Conservation (phyloP, 2,888 invertebrate genomes). For the Plusia festucae region DNA sequence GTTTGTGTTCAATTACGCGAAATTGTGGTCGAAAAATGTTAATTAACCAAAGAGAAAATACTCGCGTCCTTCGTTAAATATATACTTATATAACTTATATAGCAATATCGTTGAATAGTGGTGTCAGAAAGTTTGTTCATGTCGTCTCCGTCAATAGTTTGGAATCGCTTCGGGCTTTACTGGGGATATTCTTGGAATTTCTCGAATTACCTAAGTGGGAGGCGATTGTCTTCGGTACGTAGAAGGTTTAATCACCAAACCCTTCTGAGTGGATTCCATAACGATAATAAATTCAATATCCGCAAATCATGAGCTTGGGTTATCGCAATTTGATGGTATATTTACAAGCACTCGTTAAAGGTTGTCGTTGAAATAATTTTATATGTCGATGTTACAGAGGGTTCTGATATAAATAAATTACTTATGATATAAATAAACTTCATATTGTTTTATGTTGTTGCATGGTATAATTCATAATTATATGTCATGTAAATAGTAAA, state of each 20-base stretch:
- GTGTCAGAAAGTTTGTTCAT: conserved; percentile 34
- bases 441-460: too few species aligned
- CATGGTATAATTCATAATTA: too few species aligned
- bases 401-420: neutral
- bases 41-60: conserved; percentile 10
- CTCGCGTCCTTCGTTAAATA: neutral
- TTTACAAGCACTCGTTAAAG: conserved; percentile 45
- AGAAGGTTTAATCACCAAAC: conserved; percentile 77
- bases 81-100: neutral
- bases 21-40: conserved; percentile 3
- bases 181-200: conserved; percentile 64
- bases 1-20: conserved; percentile 7
- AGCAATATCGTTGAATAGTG: neutral
- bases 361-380: conserved; percentile 26
- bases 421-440: too few species aligned
- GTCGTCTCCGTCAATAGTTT: conserved; percentile 49
- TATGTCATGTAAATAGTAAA: too few species aligned
- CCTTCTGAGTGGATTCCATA: conserved; percentile 71
- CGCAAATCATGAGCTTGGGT: conserved; percentile 72
- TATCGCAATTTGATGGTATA: conserved; percentile 57
- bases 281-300: conserved; percentile 82
- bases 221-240: conserved; percentile 67
- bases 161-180: conserved; percentile 35
- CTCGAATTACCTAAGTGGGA: conserved; percentile 70
- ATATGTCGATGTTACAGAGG: conserved; percentile 15